Evolutionary conservation across 2,888 invertebrate genomes (phyloP).

Genomic region (Drosophila cognata): DNA sequence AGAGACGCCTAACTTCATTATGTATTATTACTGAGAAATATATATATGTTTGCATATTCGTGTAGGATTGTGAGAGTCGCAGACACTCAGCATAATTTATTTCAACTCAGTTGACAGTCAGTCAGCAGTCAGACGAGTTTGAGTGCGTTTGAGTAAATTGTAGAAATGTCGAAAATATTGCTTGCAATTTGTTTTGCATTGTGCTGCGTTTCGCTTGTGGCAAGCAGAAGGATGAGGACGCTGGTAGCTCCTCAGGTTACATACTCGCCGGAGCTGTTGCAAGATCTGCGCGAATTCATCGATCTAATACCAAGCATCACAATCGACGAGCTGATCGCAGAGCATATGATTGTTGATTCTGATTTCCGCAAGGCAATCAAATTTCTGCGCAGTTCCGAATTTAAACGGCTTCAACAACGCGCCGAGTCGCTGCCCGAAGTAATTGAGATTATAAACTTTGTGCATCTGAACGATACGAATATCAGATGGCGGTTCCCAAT

Average conservation of each 20-base stretch:
- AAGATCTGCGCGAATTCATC: conserved; percentile 72
- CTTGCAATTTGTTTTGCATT: conserved; percentile 13
- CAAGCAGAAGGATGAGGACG: conserved; percentile 1
- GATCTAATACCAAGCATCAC: conserved; percentile 66
- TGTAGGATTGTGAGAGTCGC: not conserved
- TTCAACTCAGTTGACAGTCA: conserved; percentile 24
- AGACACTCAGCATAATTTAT: conserved; percentile 1
- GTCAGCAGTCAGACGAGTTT: conserved; percentile 18
- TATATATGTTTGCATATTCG: not conserved
- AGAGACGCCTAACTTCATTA: not conserved
- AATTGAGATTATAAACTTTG: conserved; percentile 70
- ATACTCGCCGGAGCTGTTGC: conserved; percentile 75
- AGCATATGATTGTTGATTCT: conserved; percentile 74
- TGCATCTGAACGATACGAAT: conserved; percentile 70
- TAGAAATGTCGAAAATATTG: conserved; percentile 26
- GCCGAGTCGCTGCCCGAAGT: conserved; percentile 75
- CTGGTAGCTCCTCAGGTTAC: conserved; percentile 5
- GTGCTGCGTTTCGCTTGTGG: conserved; percentile 27
- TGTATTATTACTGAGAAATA: not conserved
- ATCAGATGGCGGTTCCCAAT: conserved; percentile 5
- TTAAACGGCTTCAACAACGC: conserved; percentile 59
- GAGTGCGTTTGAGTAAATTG: not conserved
- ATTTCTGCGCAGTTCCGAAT: conserved; percentile 71
- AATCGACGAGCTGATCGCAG: conserved; percentile 71
- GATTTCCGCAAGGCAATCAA: conserved; percentile 73